A percentile compares a stretch with the other conserved stretches of the same genome.
phyloP scores from a whole-genome alignment of 2,888 invertebrate genomes.

The Thera obeliscata region DNA sequence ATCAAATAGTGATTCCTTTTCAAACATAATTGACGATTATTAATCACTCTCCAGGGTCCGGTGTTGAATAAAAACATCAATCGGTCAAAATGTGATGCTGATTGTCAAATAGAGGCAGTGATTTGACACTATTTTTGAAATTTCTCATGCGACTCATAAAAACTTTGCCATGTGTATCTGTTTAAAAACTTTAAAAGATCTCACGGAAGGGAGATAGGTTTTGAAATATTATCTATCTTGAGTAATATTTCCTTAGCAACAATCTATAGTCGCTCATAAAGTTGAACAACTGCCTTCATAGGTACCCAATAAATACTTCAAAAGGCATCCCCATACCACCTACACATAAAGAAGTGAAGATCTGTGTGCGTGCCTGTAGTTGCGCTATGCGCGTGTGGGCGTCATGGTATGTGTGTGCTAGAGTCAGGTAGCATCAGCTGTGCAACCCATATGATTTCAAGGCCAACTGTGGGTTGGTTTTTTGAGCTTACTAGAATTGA shows the following conservation, averaged over 20 bases:
- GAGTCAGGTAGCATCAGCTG: constrained; percentile 82
- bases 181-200: constrained; percentile 5
- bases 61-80: constrained; percentile 36
- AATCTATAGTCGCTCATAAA: constrained; percentile 11
- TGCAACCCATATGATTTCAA: constrained; percentile 83
- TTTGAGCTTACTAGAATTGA: constrained; percentile 42
- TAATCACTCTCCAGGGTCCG: constrained; percentile 41
- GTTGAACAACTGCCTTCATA: constrained; percentile 27
- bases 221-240: no score
- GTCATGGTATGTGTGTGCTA: constrained; percentile 44
- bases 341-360: constrained; percentile 17
- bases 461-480: constrained; percentile 66
- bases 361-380: constrained; percentile 27
- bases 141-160: constrained; percentile 1
- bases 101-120: constrained; percentile 28
- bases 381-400: constrained; percentile 31
- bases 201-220: neutral
- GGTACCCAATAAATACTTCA: constrained; percentile 28
- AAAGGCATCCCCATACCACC: constrained; percentile 18
- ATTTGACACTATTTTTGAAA: constrained; percentile 33
- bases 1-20: constrained; percentile 20
- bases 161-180: neutral
- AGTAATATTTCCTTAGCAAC: constrained; percentile 7
- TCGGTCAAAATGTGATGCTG: constrained; percentile 33
- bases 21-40: constrained; percentile 40